Evolutionary conservation across 1,140 invertebrate species (phyloP), one percentile per base, ranked within the genome.

Genomic region (Prorops nasuta): DNA sequence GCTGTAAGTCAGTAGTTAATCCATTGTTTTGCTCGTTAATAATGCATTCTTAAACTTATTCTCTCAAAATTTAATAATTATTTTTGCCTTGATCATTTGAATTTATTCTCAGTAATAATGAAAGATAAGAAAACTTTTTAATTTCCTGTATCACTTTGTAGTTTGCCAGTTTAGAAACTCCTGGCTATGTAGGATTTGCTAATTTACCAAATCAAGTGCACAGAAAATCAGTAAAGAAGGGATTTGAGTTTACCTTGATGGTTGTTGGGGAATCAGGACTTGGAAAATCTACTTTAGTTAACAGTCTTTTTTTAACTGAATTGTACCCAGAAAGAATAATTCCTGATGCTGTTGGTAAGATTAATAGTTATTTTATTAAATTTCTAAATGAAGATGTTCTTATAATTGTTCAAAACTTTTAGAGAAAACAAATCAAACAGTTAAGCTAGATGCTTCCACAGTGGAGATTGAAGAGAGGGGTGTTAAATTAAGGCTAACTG

Each of bases 161-260:
- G 88, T 91, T 90, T 80, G 84, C 87, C 9, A 88, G 85, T 61
- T 72, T 90, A 45, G 89, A 91, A 73, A 89, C 90, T 2, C 88
- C 91, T 39, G 90, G 90, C 8, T 94, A 94, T 79, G 91, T 95
- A 36, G 92, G 92, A 9, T 94, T 94, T 77, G 92, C 91, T n/a
- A 94, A 93, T 79, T 69, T 93, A 44, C 95, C 96, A 0, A 97
- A 98, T 78, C 96, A 98, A 79, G 93, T 98, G 3, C 90, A 93
- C 75, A 82, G 96, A 43, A 96, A 97, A 76, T 94, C 94, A 10
- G 94, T 98, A 12, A 98, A 98, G 74, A 93, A 95, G 73, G 96
- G 96, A 15, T 98, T 98, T 76, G 95, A 98, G 73, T 98, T 98
- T 74, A 98, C 94, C 1, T 75, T 98, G 0, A 98, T 98, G 96